phyloP scores from a whole-genome alignment of 2,113 vertebrate species.

The Sinocyclocheilus grahami region DNA sequence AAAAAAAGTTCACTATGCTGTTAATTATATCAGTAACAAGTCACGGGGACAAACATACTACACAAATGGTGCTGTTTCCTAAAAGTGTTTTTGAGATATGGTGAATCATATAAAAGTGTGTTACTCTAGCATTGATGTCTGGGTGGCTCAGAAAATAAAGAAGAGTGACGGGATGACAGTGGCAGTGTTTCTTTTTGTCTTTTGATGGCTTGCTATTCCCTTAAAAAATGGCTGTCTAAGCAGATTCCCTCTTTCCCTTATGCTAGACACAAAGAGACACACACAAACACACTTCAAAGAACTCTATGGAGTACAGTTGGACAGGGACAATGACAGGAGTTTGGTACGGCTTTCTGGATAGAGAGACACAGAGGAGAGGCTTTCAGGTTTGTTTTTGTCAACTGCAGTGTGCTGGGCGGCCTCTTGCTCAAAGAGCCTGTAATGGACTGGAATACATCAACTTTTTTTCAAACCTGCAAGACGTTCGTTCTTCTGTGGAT shows the following conservation, averaged over 20 bases:
- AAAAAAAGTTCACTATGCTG: neutral
- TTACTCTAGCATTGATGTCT: neutral
- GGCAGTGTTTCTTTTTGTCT: neutral
- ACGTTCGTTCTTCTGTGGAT: neutral
- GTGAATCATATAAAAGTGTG: neutral
- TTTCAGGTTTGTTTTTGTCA: slow-evolving; percentile 62
- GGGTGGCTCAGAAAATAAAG: neutral
- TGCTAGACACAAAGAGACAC: neutral
- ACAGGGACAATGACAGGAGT: slow-evolving; percentile 55
- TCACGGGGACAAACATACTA: neutral
- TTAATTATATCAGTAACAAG: neutral
- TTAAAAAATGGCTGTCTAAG: neutral
- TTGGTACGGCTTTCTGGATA: slow-evolving; percentile 61
- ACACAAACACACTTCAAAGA: slow-evolving; percentile 12
- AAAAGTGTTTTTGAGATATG: neutral
- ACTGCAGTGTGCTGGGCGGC: slow-evolving; percentile 70
- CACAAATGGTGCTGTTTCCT: neutral
- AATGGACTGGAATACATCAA: neutral
- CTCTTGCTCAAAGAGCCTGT: slow-evolving; percentile 28
- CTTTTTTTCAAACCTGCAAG: neutral
- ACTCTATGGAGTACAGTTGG: neutral
- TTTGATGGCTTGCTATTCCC: slow-evolving; percentile 15
- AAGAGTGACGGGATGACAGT: neutral
- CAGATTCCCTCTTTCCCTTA: neutral
- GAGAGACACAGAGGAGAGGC: slow-evolving; percentile 13